Percentiles rank a stretch among this genome's conserved stretches.
These are phyloP conservation scores for Thymelicus acteon DNA, from an alignment of 2,888 invertebrate species.

Conservation along the genomic window DNA sequence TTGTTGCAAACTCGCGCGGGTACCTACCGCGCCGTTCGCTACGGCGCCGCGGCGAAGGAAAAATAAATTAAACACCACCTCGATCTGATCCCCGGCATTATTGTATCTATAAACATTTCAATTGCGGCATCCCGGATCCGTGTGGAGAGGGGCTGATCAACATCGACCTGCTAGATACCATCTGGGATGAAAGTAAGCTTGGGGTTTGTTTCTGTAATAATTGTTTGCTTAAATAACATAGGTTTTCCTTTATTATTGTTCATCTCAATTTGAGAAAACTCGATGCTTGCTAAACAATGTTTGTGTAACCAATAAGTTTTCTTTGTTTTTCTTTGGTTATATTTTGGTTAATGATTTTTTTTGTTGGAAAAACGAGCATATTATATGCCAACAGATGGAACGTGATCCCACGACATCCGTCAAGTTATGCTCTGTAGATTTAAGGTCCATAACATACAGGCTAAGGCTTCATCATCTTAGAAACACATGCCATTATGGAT, in stretches of 20 bases:
- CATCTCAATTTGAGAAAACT: background rate
- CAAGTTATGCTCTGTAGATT: too few species aligned
- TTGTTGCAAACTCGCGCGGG: conserved; percentile 2
- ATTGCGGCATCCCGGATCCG: conserved; percentile 56
- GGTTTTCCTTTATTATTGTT: background rate
- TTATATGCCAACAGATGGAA: too few species aligned
- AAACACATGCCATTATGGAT: too few species aligned
- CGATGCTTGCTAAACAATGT: too few species aligned
- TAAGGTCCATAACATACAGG: too few species aligned
- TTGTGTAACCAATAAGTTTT: background rate
- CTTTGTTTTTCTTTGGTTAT: background rate
- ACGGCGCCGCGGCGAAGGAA: conserved; percentile 49
- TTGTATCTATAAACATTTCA: conserved; percentile 82
- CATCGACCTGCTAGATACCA: background rate
- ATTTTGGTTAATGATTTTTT: too few species aligned
- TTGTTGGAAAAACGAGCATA: too few species aligned
- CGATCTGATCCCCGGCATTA: conserved; percentile 76
- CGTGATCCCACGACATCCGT: too few species aligned
- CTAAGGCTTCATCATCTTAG: too few species aligned
- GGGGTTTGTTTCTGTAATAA: background rate
- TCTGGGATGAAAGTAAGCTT: conserved; percentile 1
- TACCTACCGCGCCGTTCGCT: background rate
- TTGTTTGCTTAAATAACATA: background rate
- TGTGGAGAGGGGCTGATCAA: conserved; percentile 41
- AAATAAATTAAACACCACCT: conserved; percentile 75